Evolutionary conservation across 2,888 invertebrate species (phyloP).

Genomic region (Aleiodes leptofemur): DNA sequence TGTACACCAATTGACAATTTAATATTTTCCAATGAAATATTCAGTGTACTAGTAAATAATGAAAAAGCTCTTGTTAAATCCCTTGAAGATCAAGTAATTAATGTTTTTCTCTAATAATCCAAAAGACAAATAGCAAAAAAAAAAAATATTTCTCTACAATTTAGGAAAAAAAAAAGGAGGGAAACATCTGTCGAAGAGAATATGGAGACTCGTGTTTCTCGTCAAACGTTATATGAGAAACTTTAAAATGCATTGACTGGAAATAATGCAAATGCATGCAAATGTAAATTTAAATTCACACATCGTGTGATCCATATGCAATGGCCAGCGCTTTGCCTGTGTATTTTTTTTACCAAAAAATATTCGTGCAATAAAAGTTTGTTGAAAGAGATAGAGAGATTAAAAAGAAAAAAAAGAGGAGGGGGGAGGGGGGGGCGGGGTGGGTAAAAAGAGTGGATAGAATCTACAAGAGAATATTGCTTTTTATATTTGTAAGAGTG

Average conservation of each 20-base stretch:
- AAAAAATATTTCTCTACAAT: no score
- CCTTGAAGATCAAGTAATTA: not conserved
- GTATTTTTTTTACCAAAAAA: not conserved
- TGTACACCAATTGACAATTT: not conserved
- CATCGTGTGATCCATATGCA: conserved; percentile 23
- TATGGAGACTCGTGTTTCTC: no score
- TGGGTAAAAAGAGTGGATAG: not conserved
- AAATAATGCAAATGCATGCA: conserved; percentile 26
- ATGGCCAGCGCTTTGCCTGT: not conserved
- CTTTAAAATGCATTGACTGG: conserved; percentile 7
- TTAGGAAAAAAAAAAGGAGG: no score
- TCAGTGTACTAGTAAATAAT: no score
- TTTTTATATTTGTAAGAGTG: not conserved
- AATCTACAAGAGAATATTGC: not conserved
- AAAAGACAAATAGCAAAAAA: no score
- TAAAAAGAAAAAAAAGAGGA: not conserved
- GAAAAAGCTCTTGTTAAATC: not conserved
- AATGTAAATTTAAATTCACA: conserved; percentile 18
- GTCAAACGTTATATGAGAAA: no score
- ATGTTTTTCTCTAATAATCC: not conserved
- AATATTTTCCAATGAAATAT: no score
- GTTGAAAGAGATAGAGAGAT: not conserved
- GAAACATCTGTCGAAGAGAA: no score
- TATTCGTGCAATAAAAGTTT: conserved; percentile 1
- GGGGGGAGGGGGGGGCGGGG: not conserved